A percentile compares a stretch with the other conserved stretches of the same genome.
Evolutionary conservation across 1,140 invertebrate genomes (phyloP).

Genomic region (Macrocentrus cingulum): DNA sequence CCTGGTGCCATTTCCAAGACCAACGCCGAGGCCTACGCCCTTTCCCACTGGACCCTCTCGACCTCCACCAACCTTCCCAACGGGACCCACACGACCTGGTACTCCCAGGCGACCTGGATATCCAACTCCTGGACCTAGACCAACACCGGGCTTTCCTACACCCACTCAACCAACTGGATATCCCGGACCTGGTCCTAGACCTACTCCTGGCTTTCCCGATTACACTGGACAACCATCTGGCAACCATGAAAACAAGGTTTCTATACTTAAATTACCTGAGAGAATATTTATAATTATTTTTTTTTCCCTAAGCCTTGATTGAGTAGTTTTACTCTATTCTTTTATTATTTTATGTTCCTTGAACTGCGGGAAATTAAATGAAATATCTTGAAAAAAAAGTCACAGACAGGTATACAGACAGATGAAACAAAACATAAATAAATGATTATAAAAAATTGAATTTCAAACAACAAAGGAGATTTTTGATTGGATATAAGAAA

Average conservation of each 20-base stretch:
- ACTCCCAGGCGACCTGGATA: slow-evolving; percentile 29
- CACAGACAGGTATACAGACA: too few relatives aligned
- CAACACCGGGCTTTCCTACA: slow-evolving; percentile 36
- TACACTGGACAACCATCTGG: slow-evolving; percentile 40
- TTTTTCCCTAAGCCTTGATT: too few relatives aligned
- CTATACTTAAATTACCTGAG: too few relatives aligned
- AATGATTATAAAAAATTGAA: too few relatives aligned
- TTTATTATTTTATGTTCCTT: too few relatives aligned
- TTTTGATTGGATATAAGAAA: too few relatives aligned
- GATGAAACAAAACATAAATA: too few relatives aligned
- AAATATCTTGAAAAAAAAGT: too few relatives aligned
- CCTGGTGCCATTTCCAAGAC: slow-evolving; percentile 59
- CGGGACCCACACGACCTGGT: slow-evolving; percentile 33
- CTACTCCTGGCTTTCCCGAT: slow-evolving; percentile 31
- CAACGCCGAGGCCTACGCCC: slow-evolving; percentile 37
- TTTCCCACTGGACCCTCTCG: slow-evolving; percentile 35
- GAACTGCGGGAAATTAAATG: too few relatives aligned
- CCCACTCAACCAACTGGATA: slow-evolving; percentile 29
- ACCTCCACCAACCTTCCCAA: slow-evolving; percentile 36
- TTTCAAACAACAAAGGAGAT: too few relatives aligned
- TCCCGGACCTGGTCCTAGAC: slow-evolving; percentile 34
- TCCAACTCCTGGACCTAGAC: slow-evolving; percentile 32
- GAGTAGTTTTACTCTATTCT: too few relatives aligned
- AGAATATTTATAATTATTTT: too few relatives aligned
- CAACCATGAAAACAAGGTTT: slow-evolving; percentile 31